A percentile compares a stretch with the other conserved stretches of the same genome.
Conservation (phyloP, 2,797 vertebrate species). For the Benthosema pterotum region DNA sequence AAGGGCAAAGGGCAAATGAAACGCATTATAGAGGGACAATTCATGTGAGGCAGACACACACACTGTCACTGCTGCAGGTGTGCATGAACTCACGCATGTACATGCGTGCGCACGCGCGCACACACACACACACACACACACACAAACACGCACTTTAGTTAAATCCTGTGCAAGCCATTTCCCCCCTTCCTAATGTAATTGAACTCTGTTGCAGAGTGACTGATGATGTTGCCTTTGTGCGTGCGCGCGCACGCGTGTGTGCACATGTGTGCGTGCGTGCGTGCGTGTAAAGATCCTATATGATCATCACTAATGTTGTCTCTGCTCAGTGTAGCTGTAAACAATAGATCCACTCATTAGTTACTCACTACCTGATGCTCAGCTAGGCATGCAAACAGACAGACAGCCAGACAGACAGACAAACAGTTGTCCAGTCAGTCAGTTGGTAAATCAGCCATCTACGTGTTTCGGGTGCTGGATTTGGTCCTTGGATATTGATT, state of each 20-base stretch:
- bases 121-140: neutral
- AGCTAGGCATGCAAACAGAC: too few species aligned
- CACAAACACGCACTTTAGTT: too few species aligned
- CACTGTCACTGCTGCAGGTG: neutral
- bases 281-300: slow-evolving; percentile 16
- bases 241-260: slow-evolving; percentile 31
- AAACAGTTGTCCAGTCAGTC: slow-evolving; percentile 32
- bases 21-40: too few species aligned
- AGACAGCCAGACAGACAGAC: too few species aligned
- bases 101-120: neutral
- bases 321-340: slow-evolving; percentile 30
- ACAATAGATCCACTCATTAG: slow-evolving; percentile 42
- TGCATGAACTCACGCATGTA: slow-evolving; percentile 17
- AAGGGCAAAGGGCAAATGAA: too few species aligned
- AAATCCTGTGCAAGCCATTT: too few species aligned
- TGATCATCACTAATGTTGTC: slow-evolving; percentile 33
- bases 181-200: too few species aligned
- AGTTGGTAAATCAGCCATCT: neutral
- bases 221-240: slow-evolving; percentile 15
- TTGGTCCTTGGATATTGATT: slow-evolving; percentile 67
- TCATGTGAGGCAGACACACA: slow-evolving; percentile 5
- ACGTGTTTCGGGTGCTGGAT: slow-evolving; percentile 18
- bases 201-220: slow-evolving; percentile 26
- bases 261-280: slow-evolving; percentile 15
- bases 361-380: slow-evolving; percentile 36